These are phyloP conservation scores for Rhodophaea formosa DNA, from an alignment of 2,888 invertebrate genomes.

Conservation along the genomic window DNA sequence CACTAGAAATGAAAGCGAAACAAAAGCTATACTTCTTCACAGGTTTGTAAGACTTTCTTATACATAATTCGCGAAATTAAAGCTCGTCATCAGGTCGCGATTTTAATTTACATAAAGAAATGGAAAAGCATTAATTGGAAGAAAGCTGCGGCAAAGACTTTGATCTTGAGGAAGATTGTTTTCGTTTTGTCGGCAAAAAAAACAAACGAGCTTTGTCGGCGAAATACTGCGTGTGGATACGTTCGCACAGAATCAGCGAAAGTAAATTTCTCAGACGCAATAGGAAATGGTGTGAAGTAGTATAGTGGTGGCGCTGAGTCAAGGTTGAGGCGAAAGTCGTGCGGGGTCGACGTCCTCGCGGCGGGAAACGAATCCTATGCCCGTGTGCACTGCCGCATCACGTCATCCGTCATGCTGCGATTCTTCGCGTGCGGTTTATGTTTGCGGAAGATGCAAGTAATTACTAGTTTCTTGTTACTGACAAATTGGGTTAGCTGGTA, in stretches of 20 bases:
- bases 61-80: neutral
- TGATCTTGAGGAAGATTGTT: neutral
- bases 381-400: constrained; percentile 33
- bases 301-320: constrained; percentile 49
- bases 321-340: constrained; percentile 78
- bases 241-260: constrained; percentile 49
- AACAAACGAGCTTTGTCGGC: neutral
- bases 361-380: constrained; percentile 42
- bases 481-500: constrained; percentile 9
- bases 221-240: constrained; percentile 1
- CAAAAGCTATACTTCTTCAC: neutral
- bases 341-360: constrained; percentile 55
- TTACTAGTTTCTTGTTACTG: constrained; percentile 12
- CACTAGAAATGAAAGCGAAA: neutral
- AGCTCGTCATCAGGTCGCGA: neutral
- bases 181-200: neutral
- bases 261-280: constrained; percentile 67
- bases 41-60: neutral
- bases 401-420: constrained; percentile 13
- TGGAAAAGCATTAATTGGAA: neutral
- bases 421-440: constrained; percentile 18
- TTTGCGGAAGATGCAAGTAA: constrained; percentile 21
- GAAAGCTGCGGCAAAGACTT: neutral
- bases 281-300: constrained; percentile 61
- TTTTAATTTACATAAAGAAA: constrained; percentile 4